A percentile compares a stretch with the other conserved stretches of the same genome.
Evolutionary conservation across 2,888 invertebrate genomes (phyloP).

Genomic region (Sarcophaga caerulescens): DNA sequence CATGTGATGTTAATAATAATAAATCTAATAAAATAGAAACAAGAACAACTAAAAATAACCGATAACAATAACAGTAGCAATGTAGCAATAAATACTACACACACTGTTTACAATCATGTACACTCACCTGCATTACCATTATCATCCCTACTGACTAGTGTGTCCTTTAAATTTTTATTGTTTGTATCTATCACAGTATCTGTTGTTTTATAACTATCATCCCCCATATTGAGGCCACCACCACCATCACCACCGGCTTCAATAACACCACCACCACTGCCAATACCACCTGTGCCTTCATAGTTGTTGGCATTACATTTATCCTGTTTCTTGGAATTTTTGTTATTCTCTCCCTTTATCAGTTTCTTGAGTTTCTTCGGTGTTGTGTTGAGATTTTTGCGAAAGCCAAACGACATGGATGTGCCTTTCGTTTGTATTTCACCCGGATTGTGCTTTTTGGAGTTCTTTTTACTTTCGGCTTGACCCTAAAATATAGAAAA

Average conservation of each 20-base stretch:
- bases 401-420: slow-evolving; percentile 92
- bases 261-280: slow-evolving; percentile 20
- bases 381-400: slow-evolving; percentile 84
- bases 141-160: slow-evolving; percentile 74
- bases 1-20: slow-evolving; percentile 20
- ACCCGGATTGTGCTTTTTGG: slow-evolving; percentile 73
- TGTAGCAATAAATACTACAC: not conserved
- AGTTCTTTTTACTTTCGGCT: slow-evolving; percentile 80
- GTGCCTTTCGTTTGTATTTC: slow-evolving; percentile 83
- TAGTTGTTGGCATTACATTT: slow-evolving; percentile 70
- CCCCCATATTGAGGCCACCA: slow-evolving; percentile 14
- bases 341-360: slow-evolving; percentile 70
- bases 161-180: slow-evolving; percentile 49
- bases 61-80: not conserved
- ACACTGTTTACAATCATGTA: not conserved
- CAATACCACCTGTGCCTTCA: slow-evolving; percentile 38
- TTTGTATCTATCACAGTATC: slow-evolving; percentile 69
- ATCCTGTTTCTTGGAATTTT: slow-evolving; percentile 69
- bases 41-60: slow-evolving; percentile 23
- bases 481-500: slow-evolving; percentile 77
- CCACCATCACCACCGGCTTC: slow-evolving; percentile 59
- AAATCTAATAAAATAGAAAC: slow-evolving; percentile 1
- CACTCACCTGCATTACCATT: slow-evolving; percentile 80
- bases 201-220: slow-evolving; percentile 44
- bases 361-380: slow-evolving; percentile 80